Evolutionary conservation across 2,113 vertebrate species (phyloP).

Genomic region (Heterochromis multidens): DNA sequence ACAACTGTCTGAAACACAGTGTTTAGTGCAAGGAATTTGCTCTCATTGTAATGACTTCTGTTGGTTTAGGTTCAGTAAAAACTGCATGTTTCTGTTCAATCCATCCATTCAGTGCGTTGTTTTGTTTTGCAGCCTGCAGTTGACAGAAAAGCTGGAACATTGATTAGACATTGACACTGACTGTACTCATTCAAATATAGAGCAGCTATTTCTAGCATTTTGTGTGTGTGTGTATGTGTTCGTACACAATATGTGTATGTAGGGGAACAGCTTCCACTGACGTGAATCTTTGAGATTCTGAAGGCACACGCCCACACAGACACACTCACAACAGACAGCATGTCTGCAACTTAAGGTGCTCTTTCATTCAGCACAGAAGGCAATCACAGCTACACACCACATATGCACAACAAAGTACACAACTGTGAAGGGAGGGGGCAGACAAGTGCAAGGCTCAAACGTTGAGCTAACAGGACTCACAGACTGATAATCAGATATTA

Average conservation of each 20-base stretch:
- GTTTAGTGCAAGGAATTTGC: not conserved
- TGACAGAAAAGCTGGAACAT: slow-evolving; percentile 40
- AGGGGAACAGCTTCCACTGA: slow-evolving; percentile 41
- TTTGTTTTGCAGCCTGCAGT: slow-evolving; percentile 28
- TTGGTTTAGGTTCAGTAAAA: not conserved
- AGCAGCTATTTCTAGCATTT: slow-evolving; percentile 64
- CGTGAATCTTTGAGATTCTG: slow-evolving; percentile 48
- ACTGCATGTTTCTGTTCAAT: not conserved
- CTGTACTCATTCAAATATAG: slow-evolving; percentile 70
- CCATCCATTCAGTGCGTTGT: not conserved
- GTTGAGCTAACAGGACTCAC: not conserved
- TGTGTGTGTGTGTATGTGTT: slow-evolving; percentile 1
- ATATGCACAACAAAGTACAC: not conserved
- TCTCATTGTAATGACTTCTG: not conserved
- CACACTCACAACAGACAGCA: not conserved
- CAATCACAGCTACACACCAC: not conserved
- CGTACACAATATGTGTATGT: not conserved
- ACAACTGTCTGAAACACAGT: not conserved
- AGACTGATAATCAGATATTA: not conserved
- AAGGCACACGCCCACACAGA: slow-evolving; percentile 32
- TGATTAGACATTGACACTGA: slow-evolving; percentile 67
- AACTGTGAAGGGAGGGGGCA: not conserved
- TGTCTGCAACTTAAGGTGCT: slow-evolving; percentile 2
- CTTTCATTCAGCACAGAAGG: not conserved
- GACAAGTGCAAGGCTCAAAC: not conserved